phyloP scores from a whole-genome alignment of 2,888 invertebrate species.

The Drosophila colorata region DNA sequence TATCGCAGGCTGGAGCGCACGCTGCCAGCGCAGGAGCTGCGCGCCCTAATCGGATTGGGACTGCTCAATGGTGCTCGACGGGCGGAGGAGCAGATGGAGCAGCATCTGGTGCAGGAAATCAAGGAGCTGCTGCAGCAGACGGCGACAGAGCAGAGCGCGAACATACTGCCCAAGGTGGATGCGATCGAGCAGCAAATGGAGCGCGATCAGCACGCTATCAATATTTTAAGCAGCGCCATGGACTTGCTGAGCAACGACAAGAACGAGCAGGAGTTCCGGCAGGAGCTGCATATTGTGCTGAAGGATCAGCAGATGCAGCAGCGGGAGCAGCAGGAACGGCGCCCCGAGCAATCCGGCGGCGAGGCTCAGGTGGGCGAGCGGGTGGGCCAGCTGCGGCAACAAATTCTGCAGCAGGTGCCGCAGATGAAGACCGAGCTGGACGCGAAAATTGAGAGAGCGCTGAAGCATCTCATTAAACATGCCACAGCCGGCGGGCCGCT shows the following conservation, averaged over 20 bases:
- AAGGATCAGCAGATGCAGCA: constrained; percentile 52
- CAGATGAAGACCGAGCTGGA: constrained; percentile 74
- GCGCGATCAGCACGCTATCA: constrained; percentile 81
- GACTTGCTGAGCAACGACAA: constrained; percentile 77
- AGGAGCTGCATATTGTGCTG: constrained; percentile 57
- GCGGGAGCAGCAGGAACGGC: constrained; percentile 8
- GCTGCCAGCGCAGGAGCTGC: constrained; percentile 77
- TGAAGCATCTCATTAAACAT: constrained; percentile 72
- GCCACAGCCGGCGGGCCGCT: constrained; percentile 65
- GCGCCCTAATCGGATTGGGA: constrained; percentile 80
- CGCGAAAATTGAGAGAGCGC: constrained; percentile 76
- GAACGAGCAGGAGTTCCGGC: constrained; percentile 65
- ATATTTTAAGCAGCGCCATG: constrained; percentile 79
- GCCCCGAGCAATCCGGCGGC: not conserved
- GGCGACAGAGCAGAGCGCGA: constrained; percentile 55
- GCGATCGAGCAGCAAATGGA: constrained; percentile 80
- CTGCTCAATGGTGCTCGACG: constrained; percentile 82
- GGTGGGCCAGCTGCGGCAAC: constrained; percentile 66
- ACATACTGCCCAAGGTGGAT: constrained; percentile 72
- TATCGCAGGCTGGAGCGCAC: constrained; percentile 79
- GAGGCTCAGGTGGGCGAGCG: constrained; percentile 29
- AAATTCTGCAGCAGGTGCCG: constrained; percentile 74
- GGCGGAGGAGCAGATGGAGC: constrained; percentile 82
- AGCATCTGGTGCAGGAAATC: constrained; percentile 74
- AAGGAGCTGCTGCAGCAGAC: constrained; percentile 77